These are phyloP conservation scores for Acanthosoma haemorrhoidale DNA, from an alignment of 2,888 invertebrate genomes.

Conservation along the genomic window DNA sequence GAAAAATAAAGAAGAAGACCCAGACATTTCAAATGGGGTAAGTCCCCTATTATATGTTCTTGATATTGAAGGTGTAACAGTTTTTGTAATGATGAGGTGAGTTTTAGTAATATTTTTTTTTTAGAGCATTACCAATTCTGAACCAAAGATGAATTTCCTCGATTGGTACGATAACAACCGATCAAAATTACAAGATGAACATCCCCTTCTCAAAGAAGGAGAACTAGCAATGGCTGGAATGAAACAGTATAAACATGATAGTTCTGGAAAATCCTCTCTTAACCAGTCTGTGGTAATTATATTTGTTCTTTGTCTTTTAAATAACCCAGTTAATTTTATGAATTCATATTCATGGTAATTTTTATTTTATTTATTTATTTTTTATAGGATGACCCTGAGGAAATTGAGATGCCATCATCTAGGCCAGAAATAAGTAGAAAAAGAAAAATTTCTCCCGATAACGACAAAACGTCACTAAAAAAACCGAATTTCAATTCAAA, in stretches of 20 bases:
- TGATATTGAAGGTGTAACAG: too few relatives aligned
- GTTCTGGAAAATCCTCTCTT: not conserved
- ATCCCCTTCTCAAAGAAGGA: constrained; percentile 36
- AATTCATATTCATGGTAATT: too few relatives aligned
- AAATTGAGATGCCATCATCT: not conserved
- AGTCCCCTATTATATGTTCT: too few relatives aligned
- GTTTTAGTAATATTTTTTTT: not conserved
- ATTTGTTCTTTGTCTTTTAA: too few relatives aligned
- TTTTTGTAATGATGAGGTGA: too few relatives aligned
- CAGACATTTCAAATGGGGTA: not conserved
- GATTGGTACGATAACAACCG: constrained; percentile 36
- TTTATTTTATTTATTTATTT: not conserved
- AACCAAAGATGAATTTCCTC: constrained; percentile 30
- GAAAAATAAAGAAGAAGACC: constrained; percentile 31
- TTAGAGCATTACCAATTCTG: not conserved
- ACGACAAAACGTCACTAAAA: constrained; percentile 26
- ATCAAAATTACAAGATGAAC: constrained; percentile 30
- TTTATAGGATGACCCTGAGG: constrained; percentile 3
- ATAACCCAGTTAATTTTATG: too few relatives aligned
- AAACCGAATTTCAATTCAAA: constrained; percentile 32
- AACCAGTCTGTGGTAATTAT: constrained; percentile 5
- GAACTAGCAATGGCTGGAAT: constrained; percentile 36
- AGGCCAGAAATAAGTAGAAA: constrained; percentile 16
- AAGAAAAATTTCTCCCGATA: constrained; percentile 21
- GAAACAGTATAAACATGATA: constrained; percentile 32